Conservation (phyloP, 2,888 invertebrate species). For the Phlogophora meticulosa region DNA sequence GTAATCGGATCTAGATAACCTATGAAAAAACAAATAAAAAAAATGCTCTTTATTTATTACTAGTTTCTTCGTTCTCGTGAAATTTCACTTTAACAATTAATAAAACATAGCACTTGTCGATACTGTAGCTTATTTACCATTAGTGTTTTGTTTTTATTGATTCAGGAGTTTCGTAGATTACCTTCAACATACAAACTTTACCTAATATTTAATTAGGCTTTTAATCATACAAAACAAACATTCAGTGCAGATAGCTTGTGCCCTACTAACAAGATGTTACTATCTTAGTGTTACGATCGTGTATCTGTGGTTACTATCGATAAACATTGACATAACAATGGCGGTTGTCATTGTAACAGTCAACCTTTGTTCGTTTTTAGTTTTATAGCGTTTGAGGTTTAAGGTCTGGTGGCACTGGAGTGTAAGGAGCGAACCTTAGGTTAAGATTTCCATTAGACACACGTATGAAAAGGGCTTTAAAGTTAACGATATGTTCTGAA, state of each 20-base stretch:
- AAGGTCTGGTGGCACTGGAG: constrained; percentile 33
- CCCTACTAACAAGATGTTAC: constrained; percentile 69
- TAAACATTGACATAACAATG: constrained; percentile 70
- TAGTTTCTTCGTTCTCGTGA: too few relatives aligned
- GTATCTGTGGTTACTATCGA: constrained; percentile 66
- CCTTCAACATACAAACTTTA: constrained; percentile 10
- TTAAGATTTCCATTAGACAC: too few relatives aligned
- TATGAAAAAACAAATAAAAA: too few relatives aligned
- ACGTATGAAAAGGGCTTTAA: too few relatives aligned
- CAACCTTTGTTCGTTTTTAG: constrained; percentile 59
- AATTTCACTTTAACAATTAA: too few relatives aligned
- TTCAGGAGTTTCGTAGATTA: too few relatives aligned
- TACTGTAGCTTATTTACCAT: too few relatives aligned
- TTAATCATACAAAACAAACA: constrained; percentile 59
- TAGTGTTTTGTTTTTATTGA: too few relatives aligned
- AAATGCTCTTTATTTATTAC: too few relatives aligned
- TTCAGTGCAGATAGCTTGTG: constrained; percentile 48
- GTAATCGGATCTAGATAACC: too few relatives aligned
- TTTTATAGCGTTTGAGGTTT: constrained; percentile 40
- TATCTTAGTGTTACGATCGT: constrained; percentile 77
- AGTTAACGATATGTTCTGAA: too few relatives aligned
- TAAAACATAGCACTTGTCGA: too few relatives aligned
- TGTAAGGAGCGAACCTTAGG: not conserved
- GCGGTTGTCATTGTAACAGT: constrained; percentile 70
- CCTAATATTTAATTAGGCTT: constrained; percentile 52